Base-by-base conservation (phyloP, 2,113 vertebrate species). In the Agelaius tricolor region DNA sequence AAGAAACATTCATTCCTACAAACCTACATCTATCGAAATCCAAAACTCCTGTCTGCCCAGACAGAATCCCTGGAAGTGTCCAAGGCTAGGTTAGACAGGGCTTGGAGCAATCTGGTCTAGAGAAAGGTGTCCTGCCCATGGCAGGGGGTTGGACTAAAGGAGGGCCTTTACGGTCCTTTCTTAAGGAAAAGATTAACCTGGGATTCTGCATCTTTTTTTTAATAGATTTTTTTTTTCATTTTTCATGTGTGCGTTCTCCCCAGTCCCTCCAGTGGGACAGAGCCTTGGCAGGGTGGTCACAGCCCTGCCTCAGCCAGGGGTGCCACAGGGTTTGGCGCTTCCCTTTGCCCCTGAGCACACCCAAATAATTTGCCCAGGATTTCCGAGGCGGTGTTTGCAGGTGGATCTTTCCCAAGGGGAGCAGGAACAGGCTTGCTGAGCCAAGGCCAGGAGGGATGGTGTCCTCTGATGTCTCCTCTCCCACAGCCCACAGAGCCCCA, bases 351-450 rank as follows among this genome's bases (percentile, higher is more conserved):
- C 82, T 0, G 0, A 69, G 59, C 15, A 13, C 46, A 10, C 24
- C 3, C 57, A 18, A 19, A 54, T 10, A 7, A 67, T 46, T n/a
- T 10, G 30, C 6, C 57, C 0, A 0, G 71, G 46, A 10, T 62
- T 66, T 84, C 55, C 1, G 0, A 57, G 65, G 68, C 0, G 0
- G 9, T 2, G 43, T 44, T 47, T 89, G 52, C 28, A 2, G 22
- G 26, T 5, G 19, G 87, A 18, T 88, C 5, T n/a, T 58, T 89
- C 79, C 71, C 41, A 65, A 41, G 76, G 68, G 1, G 31, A 80
- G 62, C 75, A 88, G 59, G 67, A 86, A 6, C 7, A 57, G 54
- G 54, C 66, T 35, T 61, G 72, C 51, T 47, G 57, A 77, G 63
- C 17, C 41, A 20, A n/a, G 65, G 47, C 44, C 73, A n/a, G 73